phyloP scores from a whole-genome alignment of 1,140 invertebrate species.

The Sesamia nonagrioides region DNA sequence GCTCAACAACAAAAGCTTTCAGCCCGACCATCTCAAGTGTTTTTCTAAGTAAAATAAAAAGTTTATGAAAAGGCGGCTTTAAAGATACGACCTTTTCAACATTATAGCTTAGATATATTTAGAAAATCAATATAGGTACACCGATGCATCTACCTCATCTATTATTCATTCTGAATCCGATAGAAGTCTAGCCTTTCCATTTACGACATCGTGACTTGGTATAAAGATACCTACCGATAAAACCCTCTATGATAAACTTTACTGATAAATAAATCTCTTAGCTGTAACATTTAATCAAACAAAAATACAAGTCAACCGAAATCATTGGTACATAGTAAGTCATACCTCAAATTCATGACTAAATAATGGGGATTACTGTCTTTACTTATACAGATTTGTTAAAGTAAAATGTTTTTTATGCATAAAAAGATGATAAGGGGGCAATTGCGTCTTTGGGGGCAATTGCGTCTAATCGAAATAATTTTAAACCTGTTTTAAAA shows the following conservation, averaged over 20 bases:
- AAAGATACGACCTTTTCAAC: background rate
- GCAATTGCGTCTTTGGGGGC: too few relatives aligned
- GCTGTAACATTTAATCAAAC: constrained; percentile 12
- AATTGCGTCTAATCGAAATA: too few relatives aligned
- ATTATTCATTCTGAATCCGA: constrained; percentile 27
- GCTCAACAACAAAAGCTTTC: background rate
- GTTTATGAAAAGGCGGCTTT: background rate
- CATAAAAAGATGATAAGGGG: too few relatives aligned
- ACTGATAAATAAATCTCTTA: constrained; percentile 14
- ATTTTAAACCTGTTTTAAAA: too few relatives aligned
- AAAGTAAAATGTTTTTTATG: background rate
- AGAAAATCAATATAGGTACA: constrained; percentile 2
- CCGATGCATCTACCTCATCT: constrained; percentile 24
- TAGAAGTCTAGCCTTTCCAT: constrained; percentile 17
- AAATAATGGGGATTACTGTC: constrained; percentile 24
- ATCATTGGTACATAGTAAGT: background rate
- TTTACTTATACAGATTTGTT: constrained; percentile 1
- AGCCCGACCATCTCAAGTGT: background rate
- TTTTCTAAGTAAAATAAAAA: background rate
- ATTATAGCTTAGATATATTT: background rate
- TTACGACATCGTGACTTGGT: background rate
- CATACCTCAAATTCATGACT: constrained; percentile 28
- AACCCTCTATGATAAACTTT: background rate
- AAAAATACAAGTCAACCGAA: constrained; percentile 13
- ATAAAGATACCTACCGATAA: background rate